A percentile compares a stretch with the other conserved stretches of the same genome.
Conservation (phyloP, 1,140 invertebrate species). For the Trachymyrmex cornetzi region DNA sequence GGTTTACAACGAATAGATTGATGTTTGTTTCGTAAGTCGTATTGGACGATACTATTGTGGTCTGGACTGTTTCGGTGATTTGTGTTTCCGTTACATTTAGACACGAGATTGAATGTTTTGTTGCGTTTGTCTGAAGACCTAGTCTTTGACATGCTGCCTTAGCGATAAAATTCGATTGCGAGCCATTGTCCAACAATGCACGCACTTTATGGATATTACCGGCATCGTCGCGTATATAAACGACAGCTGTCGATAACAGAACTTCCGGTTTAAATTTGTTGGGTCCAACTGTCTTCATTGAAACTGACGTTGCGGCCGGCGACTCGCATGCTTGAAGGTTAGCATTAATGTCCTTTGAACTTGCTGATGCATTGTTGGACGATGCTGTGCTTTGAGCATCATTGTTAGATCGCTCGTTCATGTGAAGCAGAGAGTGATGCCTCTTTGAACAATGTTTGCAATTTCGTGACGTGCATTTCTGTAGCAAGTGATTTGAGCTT, state of each 20-base stretch:
- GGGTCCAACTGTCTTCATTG: background rate
- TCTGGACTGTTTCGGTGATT: background rate
- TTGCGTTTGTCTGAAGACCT: background rate
- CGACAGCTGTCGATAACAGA: background rate
- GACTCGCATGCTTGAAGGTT: too few species aligned
- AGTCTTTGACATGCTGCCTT: background rate
- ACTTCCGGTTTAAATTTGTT: background rate
- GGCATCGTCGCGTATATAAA: background rate
- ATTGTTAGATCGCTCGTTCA: background rate
- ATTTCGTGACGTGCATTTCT: background rate
- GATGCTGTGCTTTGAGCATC: background rate
- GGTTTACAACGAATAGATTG: background rate
- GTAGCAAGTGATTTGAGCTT: background rate
- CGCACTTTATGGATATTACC: background rate
- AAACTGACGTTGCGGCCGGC: background rate
- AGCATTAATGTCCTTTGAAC: too few species aligned
- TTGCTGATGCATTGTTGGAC: too few species aligned
- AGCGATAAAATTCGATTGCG: too few species aligned
- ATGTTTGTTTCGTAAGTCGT: background rate
- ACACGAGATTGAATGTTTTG: background rate
- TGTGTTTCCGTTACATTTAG: background rate
- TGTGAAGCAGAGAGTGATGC: background rate
- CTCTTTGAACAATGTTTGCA: background rate
- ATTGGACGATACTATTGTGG: background rate
- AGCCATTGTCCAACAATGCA: background rate